Base-by-base conservation (phyloP, 1,140 invertebrate genomes). In the Xylocopa sonorina region DNA sequence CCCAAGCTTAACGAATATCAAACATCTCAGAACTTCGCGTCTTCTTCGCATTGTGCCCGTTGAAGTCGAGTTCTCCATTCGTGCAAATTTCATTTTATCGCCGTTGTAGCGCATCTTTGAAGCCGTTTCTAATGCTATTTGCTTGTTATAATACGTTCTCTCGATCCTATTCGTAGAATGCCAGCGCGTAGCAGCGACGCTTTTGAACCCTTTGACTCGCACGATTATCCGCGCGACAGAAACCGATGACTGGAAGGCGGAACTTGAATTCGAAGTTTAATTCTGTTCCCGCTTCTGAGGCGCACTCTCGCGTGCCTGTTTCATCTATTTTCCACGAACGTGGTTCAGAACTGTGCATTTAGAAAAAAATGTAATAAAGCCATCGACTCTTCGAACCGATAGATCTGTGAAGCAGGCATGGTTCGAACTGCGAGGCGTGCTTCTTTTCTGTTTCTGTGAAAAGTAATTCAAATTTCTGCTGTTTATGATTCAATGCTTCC, bases 321-420 rank as follows among this genome's bases (percentile, higher is more conserved):
- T 69, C 43, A 9, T 77, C 24, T 38, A 41, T 71, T 18, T 58
- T 60, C n/a, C 64, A 41, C 10, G 29, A 50, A 48, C 58, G 48
- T 48, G 24, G 48, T n/a, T 38, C 63, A n/a, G 38, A 46, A 46
- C 50, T 50, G 14, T 24, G 27, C 50, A n/a, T 55, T 55, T 76
- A 76, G 67, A 76, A 76, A n/a, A n/a, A n/a, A n/a, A n/a, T n/a
- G n/a, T n/a, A n/a, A 67, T 76, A 67, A 24, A 46, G 29, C 50
- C 34, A 67, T 76, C 51, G 73, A 76, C n/a, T n/a, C n/a, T 14
- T 10, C 43, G 10, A 21, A 10, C 1, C 16, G 29, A 21, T 0
- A 14, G 46, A 51, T 68, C 12, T 29, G 3, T 46, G 29, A 34
- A 60, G 46, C 27, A n/a, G 43, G 58, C n/a, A 46, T 34, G 27